Evolutionary conservation across 2,888 invertebrate species (phyloP).

Genomic region (Aelia acuminata): DNA sequence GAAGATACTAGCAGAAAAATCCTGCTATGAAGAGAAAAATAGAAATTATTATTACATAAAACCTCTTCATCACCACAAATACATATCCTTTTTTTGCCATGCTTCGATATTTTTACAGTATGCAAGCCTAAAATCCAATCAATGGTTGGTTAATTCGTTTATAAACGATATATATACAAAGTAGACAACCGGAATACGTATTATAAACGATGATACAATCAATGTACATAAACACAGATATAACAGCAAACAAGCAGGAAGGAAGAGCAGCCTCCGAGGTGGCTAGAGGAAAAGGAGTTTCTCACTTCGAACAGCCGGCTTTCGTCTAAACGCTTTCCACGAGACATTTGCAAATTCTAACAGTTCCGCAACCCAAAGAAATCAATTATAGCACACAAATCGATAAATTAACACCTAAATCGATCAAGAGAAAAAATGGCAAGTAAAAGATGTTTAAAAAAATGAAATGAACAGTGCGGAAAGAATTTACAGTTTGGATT

Average conservation of each 20-base stretch:
- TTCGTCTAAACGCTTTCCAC: slow-evolving; percentile 17
- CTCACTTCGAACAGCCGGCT: background rate
- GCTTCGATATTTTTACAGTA: background rate
- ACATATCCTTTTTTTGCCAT: background rate
- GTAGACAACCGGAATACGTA: too few species aligned
- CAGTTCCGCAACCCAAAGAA: background rate
- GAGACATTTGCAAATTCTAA: background rate
- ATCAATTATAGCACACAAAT: background rate
- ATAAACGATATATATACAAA: background rate
- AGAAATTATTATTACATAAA: background rate
- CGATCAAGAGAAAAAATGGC: too few species aligned
- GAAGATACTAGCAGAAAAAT: background rate
- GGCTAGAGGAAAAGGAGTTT: background rate
- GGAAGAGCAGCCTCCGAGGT: background rate
- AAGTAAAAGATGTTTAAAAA: too few species aligned
- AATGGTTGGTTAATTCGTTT: background rate
- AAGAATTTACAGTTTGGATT: too few species aligned
- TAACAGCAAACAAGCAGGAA: background rate
- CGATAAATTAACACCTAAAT: background rate
- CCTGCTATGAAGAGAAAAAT: background rate
- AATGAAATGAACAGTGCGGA: too few species aligned
- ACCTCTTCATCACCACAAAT: background rate
- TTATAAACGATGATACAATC: too few species aligned
- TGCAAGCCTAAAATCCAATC: too few species aligned
- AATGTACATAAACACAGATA: background rate